Evolutionary conservation across 2,888 invertebrate species (phyloP).

Genomic region (Polietes domitor): DNA sequence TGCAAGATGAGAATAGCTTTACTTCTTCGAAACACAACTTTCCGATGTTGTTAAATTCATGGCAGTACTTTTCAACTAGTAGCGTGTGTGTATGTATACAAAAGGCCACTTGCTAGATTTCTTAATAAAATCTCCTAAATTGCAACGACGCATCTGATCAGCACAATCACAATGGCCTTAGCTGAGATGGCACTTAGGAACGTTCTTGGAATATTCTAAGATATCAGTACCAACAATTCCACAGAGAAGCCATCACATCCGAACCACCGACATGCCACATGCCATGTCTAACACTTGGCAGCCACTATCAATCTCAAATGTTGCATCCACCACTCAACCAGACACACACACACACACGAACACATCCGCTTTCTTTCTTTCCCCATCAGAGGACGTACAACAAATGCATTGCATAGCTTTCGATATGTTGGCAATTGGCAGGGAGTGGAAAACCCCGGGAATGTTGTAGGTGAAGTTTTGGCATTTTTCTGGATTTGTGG

Average conservation of each 20-base stretch:
- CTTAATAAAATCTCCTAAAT: not conserved
- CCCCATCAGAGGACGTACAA: not conserved
- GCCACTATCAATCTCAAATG: constrained; percentile 62
- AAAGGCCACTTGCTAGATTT: too few relatives aligned
- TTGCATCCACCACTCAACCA: constrained; percentile 31
- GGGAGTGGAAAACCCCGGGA: constrained; percentile 39
- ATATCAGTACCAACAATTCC: constrained; percentile 35
- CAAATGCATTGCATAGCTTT: constrained; percentile 55
- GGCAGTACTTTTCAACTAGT: too few relatives aligned
- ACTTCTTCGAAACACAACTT: too few relatives aligned
- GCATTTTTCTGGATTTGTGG: constrained; percentile 56
- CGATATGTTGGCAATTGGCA: constrained; percentile 18
- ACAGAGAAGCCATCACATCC: not conserved
- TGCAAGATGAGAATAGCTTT: too few relatives aligned
- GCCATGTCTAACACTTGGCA: constrained; percentile 64
- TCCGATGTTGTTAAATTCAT: too few relatives aligned
- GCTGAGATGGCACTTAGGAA: constrained; percentile 22
- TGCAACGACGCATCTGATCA: constrained; percentile 21
- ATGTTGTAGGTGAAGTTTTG: constrained; percentile 60
- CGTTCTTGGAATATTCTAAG: constrained; percentile 43
- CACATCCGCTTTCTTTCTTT: too few relatives aligned
- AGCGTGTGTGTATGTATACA: too few relatives aligned
- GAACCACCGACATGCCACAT: constrained; percentile 45
- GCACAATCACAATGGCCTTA: not conserved
- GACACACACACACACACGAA: not conserved